Conservation (phyloP, 1,140 invertebrate species). For the Bombus affinis region DNA sequence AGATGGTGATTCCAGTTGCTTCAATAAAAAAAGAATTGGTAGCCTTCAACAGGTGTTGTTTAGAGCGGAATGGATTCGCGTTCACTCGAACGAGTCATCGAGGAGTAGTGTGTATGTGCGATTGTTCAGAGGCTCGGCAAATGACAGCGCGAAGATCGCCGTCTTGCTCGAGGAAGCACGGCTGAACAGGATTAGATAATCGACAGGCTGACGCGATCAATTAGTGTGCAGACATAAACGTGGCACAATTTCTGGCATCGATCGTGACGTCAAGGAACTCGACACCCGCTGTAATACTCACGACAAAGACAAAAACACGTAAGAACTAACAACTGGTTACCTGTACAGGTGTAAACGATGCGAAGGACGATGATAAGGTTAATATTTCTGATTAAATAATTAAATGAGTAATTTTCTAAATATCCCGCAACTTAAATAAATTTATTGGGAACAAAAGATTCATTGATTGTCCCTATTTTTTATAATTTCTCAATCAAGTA, state of each 20-base stretch:
- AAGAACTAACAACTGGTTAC: not conserved
- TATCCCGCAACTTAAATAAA: too few species aligned
- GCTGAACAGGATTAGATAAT: conserved; percentile 57
- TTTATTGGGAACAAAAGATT: too few species aligned
- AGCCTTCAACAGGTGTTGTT: not conserved
- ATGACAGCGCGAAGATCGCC: not conserved
- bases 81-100: not conserved
- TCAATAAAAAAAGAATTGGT: not conserved
- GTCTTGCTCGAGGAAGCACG: conserved; percentile 21
- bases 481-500: too few species aligned
- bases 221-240: conserved; percentile 32
- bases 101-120: too few species aligned
- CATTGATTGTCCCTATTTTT: too few species aligned
- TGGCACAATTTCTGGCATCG: conserved; percentile 50
- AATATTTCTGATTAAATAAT: not conserved
- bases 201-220: conserved; percentile 47
- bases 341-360: not conserved
- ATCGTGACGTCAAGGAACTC: conserved; percentile 55
- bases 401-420: not conserved
- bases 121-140: not conserved
- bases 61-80: not conserved
- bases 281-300: conserved; percentile 22
- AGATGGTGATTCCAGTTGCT: not conserved
- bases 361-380: not conserved
- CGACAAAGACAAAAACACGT: not conserved